Evolutionary conservation across 1,140 invertebrate genomes (phyloP), one percentile per base, ranked within the genome.

Genomic region (Drosophila simulans): DNA sequence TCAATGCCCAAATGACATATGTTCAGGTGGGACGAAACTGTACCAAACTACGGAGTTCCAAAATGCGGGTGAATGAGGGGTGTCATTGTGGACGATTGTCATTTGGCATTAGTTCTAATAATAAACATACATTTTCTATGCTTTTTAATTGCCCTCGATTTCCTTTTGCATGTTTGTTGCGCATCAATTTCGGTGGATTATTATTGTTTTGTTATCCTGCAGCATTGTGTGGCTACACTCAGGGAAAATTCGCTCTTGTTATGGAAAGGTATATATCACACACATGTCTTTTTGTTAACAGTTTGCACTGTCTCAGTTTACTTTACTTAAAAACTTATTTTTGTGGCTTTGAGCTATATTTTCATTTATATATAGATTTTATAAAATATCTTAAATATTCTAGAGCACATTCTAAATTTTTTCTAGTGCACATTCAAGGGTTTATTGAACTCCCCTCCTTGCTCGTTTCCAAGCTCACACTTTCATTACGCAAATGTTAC

Each of bases 71-170:
- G 13, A 57, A 10, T 10, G 31, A 43, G 66, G 58, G 45, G 17
- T 66, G 25, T 51, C 56, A 42, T 34, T 58, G 10, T 20, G 17
- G 51, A 69, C 74, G 69, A 80, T 85, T 81, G 77, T 86, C 82
- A 54, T 68, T 66, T 56, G 60, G 54, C 69, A 78, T 81, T 75
- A 78, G 60, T 86, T 78, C 83, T 86, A 82, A 86, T 88, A 82
- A 83, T 76, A 86, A 74, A 77, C 77, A 57, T 11, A 75, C 52
- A 65, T 79, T 72, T 73, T 66, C 39, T 63, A 64, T 85, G 77
- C 64, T 66, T 65, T 85, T 81, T 73, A 76, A 82, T 82, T 82
- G 72, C 60, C 43, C 49, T 56, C 63, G 25, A 56, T 57, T 77
- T 80, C 48, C 56, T 76, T 75, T 80, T 56, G 83, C 82, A 79